Base-by-base conservation (phyloP, 2,113 vertebrate genomes). In the Thinocorus orbignyianus region DNA sequence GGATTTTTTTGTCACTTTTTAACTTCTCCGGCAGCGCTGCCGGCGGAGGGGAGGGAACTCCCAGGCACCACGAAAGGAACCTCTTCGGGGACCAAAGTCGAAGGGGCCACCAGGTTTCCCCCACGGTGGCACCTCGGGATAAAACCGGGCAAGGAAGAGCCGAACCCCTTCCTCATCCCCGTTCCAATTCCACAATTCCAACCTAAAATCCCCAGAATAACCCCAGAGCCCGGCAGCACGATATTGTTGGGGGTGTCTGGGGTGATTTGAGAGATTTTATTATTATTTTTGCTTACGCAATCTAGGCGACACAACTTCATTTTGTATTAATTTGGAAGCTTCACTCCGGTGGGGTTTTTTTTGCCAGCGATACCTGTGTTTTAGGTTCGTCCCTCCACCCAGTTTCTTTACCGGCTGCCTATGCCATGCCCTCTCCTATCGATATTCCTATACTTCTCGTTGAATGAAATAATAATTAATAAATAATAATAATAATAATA, bases 61-160 rank as follows among this genome's bases (percentile, higher is more conserved):
- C 46, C 31, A 9, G 19, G 3, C 39, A 1, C 61, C 42, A 1
- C 57, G 82, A 71, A 97, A 93, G 77, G 77, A 95, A 26, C 24
- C 76, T 97, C 97, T 97, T 97, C 92, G 79, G 88, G 93, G 96
- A 90, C 94, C 92, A 66, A 85, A 91, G 22, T 73, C 26, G 66
- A 48, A 11, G 30, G 37, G 55, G 55, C 51, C 48, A 86, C 82
- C 78, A 26, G 79, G 55, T 73, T 84, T 58, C 33, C 23, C 81
- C 81, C 16, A 64, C 64, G 22, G 52, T 86, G 83, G 60, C 86
- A 92, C 46, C 51, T 92, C 74, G 57, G 86, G 26, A 42, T 23
- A 86, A 61, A 52, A 52, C 65, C 39, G 49, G 64, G 49, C n/a
- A n/a, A 73, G 33, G 69, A 65, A 81, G n/a, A n/a, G 20, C 44